Conservation (phyloP, 2,797 vertebrate species). For the Rachycentron canadum region DNA sequence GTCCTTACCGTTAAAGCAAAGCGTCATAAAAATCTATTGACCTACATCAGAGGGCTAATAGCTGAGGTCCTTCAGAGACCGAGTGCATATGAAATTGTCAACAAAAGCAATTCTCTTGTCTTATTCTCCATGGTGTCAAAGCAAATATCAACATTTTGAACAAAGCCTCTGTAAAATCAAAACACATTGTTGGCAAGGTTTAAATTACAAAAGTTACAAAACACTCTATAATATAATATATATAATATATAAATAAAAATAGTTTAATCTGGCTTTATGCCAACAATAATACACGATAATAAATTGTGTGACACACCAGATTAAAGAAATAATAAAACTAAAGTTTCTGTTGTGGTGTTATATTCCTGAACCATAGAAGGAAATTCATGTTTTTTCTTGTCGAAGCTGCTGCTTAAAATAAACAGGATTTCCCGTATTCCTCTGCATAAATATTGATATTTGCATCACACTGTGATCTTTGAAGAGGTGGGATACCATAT, state of each 20-base stretch:
- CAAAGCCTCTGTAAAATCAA: neutral
- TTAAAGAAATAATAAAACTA: neutral
- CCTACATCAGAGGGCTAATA: neutral
- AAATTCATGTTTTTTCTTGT: neutral
- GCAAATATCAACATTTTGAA: neutral
- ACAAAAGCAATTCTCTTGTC: neutral
- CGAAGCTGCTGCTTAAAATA: neutral
- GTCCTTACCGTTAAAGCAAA: neutral
- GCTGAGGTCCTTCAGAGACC: no score
- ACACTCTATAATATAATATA: neutral
- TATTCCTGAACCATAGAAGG: neutral
- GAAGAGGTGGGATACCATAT: neutral
- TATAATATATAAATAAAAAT: neutral
- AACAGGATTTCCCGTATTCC: neutral
- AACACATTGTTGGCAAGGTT: neutral
- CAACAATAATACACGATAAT: neutral
- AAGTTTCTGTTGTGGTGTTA: neutral
- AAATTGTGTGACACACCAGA: neutral
- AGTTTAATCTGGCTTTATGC: neutral
- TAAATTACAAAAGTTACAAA: neutral
- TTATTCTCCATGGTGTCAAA: neutral
- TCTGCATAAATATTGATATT: conserved; percentile 13
- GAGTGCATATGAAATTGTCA: neutral
- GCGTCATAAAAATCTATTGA: no score
- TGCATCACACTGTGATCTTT: neutral